Conservation (phyloP, 2,888 invertebrate genomes). For the Sarcophaga caerulescens region DNA sequence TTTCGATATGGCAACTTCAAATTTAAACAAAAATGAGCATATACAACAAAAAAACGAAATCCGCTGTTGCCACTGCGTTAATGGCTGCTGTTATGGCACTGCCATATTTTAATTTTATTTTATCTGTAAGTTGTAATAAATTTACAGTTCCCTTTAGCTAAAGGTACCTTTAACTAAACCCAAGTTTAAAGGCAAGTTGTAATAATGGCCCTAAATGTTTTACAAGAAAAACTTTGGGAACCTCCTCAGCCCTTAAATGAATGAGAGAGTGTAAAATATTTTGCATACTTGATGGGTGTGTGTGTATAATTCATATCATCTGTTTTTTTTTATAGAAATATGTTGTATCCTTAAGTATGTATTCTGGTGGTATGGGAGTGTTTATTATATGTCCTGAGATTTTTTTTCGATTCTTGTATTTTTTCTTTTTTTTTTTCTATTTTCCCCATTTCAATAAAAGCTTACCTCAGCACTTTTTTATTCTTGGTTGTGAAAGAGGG, state of each 20-base stretch:
- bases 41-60: no score
- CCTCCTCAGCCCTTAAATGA: slow-evolving; percentile 33
- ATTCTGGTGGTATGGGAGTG: background rate
- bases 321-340: slow-evolving; percentile 43
- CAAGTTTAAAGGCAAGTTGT: no score
- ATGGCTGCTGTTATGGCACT: no score
- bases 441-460: slow-evolving; percentile 63
- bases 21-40: no score
- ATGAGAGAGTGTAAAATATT: slow-evolving; percentile 36
- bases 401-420: slow-evolving; percentile 15
- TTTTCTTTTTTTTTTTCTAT: slow-evolving; percentile 16
- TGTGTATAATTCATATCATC: slow-evolving; percentile 56
- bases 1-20: no score
- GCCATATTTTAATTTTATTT: no score
- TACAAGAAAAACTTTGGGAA: slow-evolving; percentile 10
- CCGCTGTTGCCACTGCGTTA: no score
- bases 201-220: no score
- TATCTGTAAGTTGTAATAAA: no score
- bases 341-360: slow-evolving; percentile 20
- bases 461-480: slow-evolving; percentile 75
- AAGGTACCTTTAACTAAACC: no score
- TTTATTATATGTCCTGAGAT: slow-evolving; percentile 52
- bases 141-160: no score
- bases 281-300: slow-evolving; percentile 44
- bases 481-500: slow-evolving; percentile 56